Evolutionary conservation across 2,113 vertebrate genomes (phyloP), one percentile per base, ranked within the genome.

Genomic region (Callorhinus ursinus): DNA sequence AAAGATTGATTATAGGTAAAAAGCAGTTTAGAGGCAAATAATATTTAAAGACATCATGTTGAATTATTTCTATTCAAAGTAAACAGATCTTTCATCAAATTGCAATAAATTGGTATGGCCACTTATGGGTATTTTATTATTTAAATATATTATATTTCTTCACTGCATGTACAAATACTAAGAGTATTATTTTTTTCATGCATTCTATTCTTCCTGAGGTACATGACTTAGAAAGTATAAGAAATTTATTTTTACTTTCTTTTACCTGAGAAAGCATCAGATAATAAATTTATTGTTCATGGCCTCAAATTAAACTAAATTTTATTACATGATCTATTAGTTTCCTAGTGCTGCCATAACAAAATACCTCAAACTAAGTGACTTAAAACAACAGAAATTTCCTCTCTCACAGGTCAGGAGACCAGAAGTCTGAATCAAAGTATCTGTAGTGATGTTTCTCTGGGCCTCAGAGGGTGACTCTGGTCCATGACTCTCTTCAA

Each of bases 41-140:
- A 24, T 76, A 53, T 79, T 92, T 90, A 82, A 96, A 63, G 18
- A 18, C 2, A 61, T 39, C 1, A 31, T 21, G 7, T 22, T 63
- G n/a, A 95, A 69, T 69, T 88, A 69, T 80, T 95, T 93, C 4
- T 76, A 26, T 55, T 89, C 26, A 72, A 92, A 42, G 6, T 65
- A 93, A 95, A 51, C 6, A 87, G 5, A 24, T 57, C 12, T 88
- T 71, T 69, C 26, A 83, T 67, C 36, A 74, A 94, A 93, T 96
- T 96, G 14, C 13, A 93, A 31, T 84, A 67, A 55, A 49, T 46
- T 77, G 42, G 33, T 31, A 80, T 69, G 39, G 33, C 49, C n/a
- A 55, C 39, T 84, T 69, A 82, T 2, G 4, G 69, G 5, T 69
- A 49, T 74, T 87, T 71, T 61, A 69, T 76, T 94, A 85, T 77